phyloP scores from a whole-genome alignment of 2,113 vertebrate species.

The Proterorhinus semilunaris region DNA sequence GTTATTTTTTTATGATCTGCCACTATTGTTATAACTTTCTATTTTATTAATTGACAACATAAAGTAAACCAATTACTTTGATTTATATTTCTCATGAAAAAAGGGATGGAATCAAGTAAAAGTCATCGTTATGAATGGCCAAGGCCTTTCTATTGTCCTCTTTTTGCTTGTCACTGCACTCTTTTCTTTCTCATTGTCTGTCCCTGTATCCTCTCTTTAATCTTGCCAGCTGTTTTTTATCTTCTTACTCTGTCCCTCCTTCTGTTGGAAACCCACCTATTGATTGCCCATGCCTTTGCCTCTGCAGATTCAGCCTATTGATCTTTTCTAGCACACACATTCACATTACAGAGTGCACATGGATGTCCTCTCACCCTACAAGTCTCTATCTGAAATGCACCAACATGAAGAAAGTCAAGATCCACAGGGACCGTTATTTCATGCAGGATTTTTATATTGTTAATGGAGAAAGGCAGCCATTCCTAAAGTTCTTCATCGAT shows the following conservation, averaged over 20 bases:
- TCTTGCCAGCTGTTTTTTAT: slow-evolving; percentile 63
- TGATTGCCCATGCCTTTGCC: slow-evolving; percentile 80
- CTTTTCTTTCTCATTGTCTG: slow-evolving; percentile 49
- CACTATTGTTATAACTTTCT: too few relatives aligned
- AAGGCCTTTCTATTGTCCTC: slow-evolving; percentile 5
- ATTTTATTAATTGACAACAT: too few relatives aligned
- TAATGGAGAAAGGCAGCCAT: slow-evolving; percentile 37
- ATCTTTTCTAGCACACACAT: slow-evolving; percentile 66
- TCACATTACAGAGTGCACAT: slow-evolving; percentile 35
- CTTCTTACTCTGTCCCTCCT: slow-evolving; percentile 61
- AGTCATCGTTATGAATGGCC: neutral
- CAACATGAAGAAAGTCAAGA: slow-evolving; percentile 7
- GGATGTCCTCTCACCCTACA: slow-evolving; percentile 16
- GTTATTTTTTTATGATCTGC: too few relatives aligned
- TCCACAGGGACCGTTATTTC: slow-evolving; percentile 47
- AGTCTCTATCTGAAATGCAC: slow-evolving; percentile 2
- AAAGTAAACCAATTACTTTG: too few relatives aligned
- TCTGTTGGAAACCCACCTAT: slow-evolving; percentile 75
- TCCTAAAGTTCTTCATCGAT: too few relatives aligned
- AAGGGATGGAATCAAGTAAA: slow-evolving; percentile 1
- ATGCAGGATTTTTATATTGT: slow-evolving; percentile 55
- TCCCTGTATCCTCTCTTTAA: slow-evolving; percentile 57
- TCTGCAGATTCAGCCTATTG: slow-evolving; percentile 79
- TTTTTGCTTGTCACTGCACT: slow-evolving; percentile 41
- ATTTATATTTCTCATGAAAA: neutral